phyloP scores from a whole-genome alignment of 2,888 invertebrate genomes.

The Dinocampus coccinellae region DNA sequence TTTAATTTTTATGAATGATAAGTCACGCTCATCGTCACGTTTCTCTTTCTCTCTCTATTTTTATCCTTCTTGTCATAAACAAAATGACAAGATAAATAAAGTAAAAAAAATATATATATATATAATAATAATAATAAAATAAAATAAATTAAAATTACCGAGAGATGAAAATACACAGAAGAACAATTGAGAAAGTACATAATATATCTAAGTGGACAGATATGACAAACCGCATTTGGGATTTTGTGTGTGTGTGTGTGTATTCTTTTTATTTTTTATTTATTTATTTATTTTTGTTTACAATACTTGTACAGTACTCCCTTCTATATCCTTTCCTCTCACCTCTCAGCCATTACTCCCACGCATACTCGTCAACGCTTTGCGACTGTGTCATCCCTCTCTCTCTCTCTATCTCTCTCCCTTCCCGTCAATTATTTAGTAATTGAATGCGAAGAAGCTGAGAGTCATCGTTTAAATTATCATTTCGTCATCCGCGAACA shows the following conservation, averaged over 20 bases:
- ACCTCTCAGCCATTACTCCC: too few species aligned
- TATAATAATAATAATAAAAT: too few species aligned
- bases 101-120: too few species aligned
- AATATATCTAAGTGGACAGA: neutral
- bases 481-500: conserved; percentile 53
- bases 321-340: too few species aligned
- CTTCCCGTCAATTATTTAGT: conserved; percentile 65
- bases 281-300: neutral
- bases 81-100: conserved; percentile 33
- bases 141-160: neutral
- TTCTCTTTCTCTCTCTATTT: too few species aligned
- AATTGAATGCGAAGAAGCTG: conserved; percentile 66
- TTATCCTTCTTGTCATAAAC: conserved; percentile 61
- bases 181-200: neutral
- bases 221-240: conserved; percentile 1
- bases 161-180: neutral
- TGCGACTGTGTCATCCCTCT: conserved; percentile 31
- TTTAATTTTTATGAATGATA: conserved; percentile 66
- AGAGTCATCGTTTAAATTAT: conserved; percentile 69
- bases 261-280: conserved; percentile 26
- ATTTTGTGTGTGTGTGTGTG: neutral
- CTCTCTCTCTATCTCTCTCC: conserved; percentile 39
- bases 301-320: conserved; percentile 13
- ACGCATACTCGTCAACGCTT: conserved; percentile 26
- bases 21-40: conserved; percentile 67